Base-by-base conservation (phyloP, 2,888 invertebrate species). In the Trissolcus brochymenae region DNA sequence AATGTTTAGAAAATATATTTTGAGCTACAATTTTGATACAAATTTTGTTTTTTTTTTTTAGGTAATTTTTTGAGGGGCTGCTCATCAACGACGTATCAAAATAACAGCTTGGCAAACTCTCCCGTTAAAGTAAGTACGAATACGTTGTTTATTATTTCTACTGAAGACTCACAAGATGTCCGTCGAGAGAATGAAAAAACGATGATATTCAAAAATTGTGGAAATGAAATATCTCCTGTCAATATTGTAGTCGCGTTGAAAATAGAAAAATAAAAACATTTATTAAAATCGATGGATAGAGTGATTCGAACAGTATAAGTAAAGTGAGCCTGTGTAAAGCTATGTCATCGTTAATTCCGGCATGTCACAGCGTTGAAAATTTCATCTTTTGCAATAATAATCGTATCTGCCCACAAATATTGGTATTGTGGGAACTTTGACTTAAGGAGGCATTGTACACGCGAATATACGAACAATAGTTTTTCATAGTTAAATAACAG, bases 371-470 rank as follows among this genome's bases (percentile, higher is more conserved):
- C 40, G n/a, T 40, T 25, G 56, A 7, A 50, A 46, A 40, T 49
- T 68, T 11, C 13, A 51, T 49, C 46, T 40, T 50, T 59, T 67
- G 50, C 62, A 62, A 61, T 61, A 35, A 35, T 35, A 17, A 73
- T 40, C 50, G 53, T 29, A 49, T 49, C 68, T 62, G 35, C 54
- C 68, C 65, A 56, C 76, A 65, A 71, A 71, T 46, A 76, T 71
- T 61, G 66, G 46, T 41, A 61, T 71, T 61, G 56, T 56, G 41
- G 14, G 59, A 59, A 62, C 13, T 40, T 46, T 29, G n/a, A 21
- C 14, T 41, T 60, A 65, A 57, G 17, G 29, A 64, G 14, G 53
- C 40, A 17, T n/a, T 41, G 25, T n/a, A 19, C 13, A 54, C 1
- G 17, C 14, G 11, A 51, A 21, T 51, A 9, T 51, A 9, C 7